These are phyloP conservation scores for Drosophila subsilvestris DNA, from an alignment of 2,888 invertebrate species.

Conservation along the genomic window DNA sequence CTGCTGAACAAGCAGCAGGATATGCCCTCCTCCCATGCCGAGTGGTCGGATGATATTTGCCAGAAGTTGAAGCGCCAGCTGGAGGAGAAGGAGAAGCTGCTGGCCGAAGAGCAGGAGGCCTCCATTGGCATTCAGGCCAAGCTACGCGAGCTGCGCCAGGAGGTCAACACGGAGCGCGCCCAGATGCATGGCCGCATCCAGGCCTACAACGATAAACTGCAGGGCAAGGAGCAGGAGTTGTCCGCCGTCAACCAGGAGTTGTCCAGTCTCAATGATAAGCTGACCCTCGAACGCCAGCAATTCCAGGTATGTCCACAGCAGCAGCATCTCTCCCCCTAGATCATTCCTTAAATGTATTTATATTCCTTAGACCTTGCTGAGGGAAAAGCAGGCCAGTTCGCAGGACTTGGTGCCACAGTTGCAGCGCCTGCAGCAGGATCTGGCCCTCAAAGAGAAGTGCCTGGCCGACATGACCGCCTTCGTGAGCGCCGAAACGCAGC, in stretches of 20 bases:
- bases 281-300: constrained; percentile 81
- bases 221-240: constrained; percentile 80
- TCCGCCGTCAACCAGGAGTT: constrained; percentile 80
- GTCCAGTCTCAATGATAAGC: constrained; percentile 81
- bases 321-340: background rate
- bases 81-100: constrained; percentile 92
- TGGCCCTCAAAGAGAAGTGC: constrained; percentile 80
- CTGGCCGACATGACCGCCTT: constrained; percentile 80
- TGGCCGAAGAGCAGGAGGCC: constrained; percentile 90
- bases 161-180: constrained; percentile 83
- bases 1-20: constrained; percentile 95
- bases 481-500: constrained; percentile 80
- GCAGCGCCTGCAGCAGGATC: constrained; percentile 81
- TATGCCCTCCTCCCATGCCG: constrained; percentile 90
- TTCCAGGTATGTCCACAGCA: constrained; percentile 69
- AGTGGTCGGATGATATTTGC: constrained; percentile 95
- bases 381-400: constrained; percentile 82
- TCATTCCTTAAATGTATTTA: no score
- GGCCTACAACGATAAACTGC: constrained; percentile 80
- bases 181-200: constrained; percentile 80
- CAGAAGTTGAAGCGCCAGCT: constrained; percentile 94
- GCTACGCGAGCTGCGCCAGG: constrained; percentile 89
- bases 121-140: constrained; percentile 91
- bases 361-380: constrained; percentile 64
- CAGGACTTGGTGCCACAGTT: constrained; percentile 81